Evolutionary conservation across 2,113 vertebrate genomes (phyloP).

Genomic region (Rhinoptilus africanus): DNA sequence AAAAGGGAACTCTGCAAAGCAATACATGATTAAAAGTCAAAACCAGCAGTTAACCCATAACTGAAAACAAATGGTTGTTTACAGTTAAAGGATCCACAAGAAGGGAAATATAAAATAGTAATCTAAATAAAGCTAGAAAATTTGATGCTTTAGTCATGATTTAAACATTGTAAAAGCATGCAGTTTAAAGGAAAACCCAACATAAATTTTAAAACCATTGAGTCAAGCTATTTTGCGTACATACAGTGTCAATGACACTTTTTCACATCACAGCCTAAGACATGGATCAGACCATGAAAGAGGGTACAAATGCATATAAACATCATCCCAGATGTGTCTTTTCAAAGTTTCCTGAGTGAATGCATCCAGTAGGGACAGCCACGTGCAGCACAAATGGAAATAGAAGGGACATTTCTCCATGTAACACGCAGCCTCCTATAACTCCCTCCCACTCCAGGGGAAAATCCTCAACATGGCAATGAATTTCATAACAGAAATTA

Average conservation of each 20-base stretch:
- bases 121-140: neutral
- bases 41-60: neutral
- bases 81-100: neutral
- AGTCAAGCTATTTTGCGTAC: neutral
- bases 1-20: conserved; percentile 72
- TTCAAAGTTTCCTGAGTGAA: neutral
- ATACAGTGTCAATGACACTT: neutral
- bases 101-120: neutral
- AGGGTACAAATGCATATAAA: neutral
- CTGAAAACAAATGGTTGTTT: neutral
- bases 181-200: neutral
- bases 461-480: neutral
- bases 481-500: neutral
- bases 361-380: neutral
- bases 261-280: neutral
- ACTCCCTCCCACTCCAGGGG: neutral
- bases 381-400: neutral
- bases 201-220: neutral
- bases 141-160: neutral
- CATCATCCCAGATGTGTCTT: neutral
- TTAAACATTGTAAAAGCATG: neutral
- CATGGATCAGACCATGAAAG: neutral
- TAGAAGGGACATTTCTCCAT: neutral
- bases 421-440: neutral
- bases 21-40: neutral